These are phyloP conservation scores for Dexiosoma caninum DNA, from an alignment of 2,888 invertebrate genomes.

Conservation along the genomic window DNA sequence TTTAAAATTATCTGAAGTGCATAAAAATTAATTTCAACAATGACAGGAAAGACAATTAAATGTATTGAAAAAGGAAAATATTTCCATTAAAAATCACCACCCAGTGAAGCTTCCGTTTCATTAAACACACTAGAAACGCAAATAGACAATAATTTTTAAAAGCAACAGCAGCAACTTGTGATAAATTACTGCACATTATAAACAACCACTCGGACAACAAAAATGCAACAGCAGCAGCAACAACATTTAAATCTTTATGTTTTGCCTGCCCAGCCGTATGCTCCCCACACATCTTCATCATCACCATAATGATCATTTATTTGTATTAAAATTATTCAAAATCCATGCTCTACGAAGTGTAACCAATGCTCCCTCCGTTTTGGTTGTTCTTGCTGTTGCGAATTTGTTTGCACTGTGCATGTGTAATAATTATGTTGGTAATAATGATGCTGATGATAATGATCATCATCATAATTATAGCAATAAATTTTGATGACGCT, in stretches of 20 bases:
- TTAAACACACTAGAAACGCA: conserved; percentile 28
- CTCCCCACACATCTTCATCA: conserved; percentile 11
- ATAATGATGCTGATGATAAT: conserved; percentile 25
- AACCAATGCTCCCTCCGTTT: conserved; percentile 67
- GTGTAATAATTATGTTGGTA: not conserved
- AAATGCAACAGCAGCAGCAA: not conserved
- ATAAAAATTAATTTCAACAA: not conserved
- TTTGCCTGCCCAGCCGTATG: conserved; percentile 21
- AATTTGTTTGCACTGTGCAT: not conserved
- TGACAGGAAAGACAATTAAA: not conserved
- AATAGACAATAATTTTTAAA: conserved; percentile 13
- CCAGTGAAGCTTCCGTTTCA: conserved; percentile 53
- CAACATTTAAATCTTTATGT: conserved; percentile 8
- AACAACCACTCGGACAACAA: not conserved
- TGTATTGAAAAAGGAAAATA: conserved; percentile 24
- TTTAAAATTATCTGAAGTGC: not conserved
- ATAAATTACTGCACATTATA: conserved; percentile 38
- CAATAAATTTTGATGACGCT: conserved; percentile 52
- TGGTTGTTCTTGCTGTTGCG: not conserved
- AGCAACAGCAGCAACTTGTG: conserved; percentile 26
- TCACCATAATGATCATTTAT: conserved; percentile 22
- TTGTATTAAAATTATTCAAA: conserved; percentile 44
- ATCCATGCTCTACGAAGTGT: conserved; percentile 76
- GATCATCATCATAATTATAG: conserved; percentile 20
- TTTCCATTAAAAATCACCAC: conserved; percentile 42